These are phyloP conservation scores for Dichetophora obliterata DNA, from an alignment of 2,888 invertebrate species.

Conservation along the genomic window DNA sequence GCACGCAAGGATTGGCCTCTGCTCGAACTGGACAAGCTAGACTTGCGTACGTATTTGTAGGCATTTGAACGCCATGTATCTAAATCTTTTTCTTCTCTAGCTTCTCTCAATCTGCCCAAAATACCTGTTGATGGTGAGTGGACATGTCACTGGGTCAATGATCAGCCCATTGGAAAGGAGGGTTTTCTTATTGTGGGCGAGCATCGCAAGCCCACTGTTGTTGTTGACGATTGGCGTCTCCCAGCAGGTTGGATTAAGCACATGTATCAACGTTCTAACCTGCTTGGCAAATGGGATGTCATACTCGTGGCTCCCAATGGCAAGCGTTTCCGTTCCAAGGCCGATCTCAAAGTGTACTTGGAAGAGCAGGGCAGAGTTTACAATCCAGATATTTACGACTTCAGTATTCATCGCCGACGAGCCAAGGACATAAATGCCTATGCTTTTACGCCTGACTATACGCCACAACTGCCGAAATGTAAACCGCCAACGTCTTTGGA, in stretches of 20 bases:
- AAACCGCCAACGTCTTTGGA: conserved; percentile 53
- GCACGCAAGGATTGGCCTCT: conserved; percentile 68
- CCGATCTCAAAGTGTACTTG: conserved; percentile 71
- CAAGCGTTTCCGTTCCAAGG: conserved; percentile 74
- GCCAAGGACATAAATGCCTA: conserved; percentile 70
- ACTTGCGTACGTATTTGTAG: conserved; percentile 57
- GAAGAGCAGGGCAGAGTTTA: conserved; percentile 69
- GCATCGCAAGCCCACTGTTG: conserved; percentile 71
- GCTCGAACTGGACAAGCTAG: conserved; percentile 64
- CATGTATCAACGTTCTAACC: conserved; percentile 79
- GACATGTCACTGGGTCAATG: conserved; percentile 80
- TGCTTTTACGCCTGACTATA: conserved; percentile 67
- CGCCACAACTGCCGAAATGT: conserved; percentile 61
- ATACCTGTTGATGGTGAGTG: conserved; percentile 73
- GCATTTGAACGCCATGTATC: not conserved
- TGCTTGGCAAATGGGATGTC: conserved; percentile 85
- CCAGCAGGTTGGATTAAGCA: conserved; percentile 85
- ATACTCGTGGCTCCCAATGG: conserved; percentile 77
- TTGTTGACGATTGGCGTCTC: conserved; percentile 81
- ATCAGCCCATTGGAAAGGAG: conserved; percentile 76
- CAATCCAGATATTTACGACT: conserved; percentile 74
- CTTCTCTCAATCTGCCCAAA: conserved; percentile 67
- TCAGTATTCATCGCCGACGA: conserved; percentile 73
- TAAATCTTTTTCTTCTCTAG: conserved; percentile 48
- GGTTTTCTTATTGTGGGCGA: conserved; percentile 69